Conservation (phyloP, 2,113 vertebrate genomes). For the Morone chrysops region DNA sequence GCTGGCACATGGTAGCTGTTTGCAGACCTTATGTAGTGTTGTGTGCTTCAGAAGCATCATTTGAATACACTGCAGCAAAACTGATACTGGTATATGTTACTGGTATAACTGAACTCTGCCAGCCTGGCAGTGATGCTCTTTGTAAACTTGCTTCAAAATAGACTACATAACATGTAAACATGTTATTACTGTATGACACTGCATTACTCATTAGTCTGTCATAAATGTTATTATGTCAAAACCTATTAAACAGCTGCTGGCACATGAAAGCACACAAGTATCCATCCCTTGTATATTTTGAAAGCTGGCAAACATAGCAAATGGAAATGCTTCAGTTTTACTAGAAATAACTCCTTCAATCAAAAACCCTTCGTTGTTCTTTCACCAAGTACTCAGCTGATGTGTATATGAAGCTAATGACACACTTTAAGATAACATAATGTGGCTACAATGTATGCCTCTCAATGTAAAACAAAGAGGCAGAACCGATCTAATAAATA, state of each 20-base stretch:
- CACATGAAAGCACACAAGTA: not conserved
- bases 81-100: not conserved
- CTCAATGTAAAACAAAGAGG: not conserved
- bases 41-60: not conserved
- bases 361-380: not conserved
- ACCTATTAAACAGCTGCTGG: not conserved
- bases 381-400: not conserved
- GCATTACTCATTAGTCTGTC: not conserved
- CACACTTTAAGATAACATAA: not conserved
- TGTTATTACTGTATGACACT: not conserved
- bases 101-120: not conserved
- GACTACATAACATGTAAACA: not conserved
- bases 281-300: not conserved
- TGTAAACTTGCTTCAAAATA: not conserved
- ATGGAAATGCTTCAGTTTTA: too few species aligned
- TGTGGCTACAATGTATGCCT: too few species aligned
- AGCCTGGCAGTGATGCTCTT: not conserved
- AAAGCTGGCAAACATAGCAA: not conserved
- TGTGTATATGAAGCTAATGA: not conserved
- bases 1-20: not conserved
- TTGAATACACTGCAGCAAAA: not conserved
- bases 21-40: not conserved
- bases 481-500: not conserved
- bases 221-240: too few species aligned
- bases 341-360: not conserved